phyloP scores from a whole-genome alignment of 2,888 invertebrate genomes.

The Epicampocera succincta region DNA sequence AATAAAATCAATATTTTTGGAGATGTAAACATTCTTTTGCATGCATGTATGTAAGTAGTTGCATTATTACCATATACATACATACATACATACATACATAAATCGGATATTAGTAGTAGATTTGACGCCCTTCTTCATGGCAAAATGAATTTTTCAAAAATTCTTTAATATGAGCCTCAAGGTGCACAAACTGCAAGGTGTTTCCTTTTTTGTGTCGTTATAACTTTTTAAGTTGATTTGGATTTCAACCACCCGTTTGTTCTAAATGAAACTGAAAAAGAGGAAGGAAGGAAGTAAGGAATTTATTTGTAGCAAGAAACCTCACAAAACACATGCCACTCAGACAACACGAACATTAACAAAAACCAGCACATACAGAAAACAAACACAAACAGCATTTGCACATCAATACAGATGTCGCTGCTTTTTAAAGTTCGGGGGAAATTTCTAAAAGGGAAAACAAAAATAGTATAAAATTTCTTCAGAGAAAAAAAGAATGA shows the following conservation, averaged over 20 bases:
- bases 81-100: no score
- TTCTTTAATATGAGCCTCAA: no score
- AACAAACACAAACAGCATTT: background rate
- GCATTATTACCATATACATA: no score
- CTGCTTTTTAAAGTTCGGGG: background rate
- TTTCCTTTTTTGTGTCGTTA: constrained; percentile 7
- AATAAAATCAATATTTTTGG: no score
- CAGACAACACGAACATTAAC: constrained; percentile 24
- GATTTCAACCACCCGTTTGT: constrained; percentile 60
- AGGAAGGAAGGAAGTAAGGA: constrained; percentile 59
- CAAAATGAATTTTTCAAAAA: no score
- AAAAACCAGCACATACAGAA: background rate
- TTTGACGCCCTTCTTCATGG: no score
- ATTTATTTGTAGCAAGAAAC: constrained; percentile 51
- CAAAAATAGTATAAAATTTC: constrained; percentile 35
- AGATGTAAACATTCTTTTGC: no score
- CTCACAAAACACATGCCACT: constrained; percentile 52
- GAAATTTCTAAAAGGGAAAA: constrained; percentile 3
- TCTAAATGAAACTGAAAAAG: constrained; percentile 5
- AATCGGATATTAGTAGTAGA: no score
- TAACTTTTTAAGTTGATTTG: constrained; percentile 8
- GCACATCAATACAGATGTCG: constrained; percentile 47
- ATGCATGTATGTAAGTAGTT: no score
- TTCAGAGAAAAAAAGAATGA: constrained; percentile 38
- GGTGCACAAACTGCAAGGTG: constrained; percentile 53